phyloP scores from a whole-genome alignment of 2,113 vertebrate genomes.

The Cnemophilus loriae region DNA sequence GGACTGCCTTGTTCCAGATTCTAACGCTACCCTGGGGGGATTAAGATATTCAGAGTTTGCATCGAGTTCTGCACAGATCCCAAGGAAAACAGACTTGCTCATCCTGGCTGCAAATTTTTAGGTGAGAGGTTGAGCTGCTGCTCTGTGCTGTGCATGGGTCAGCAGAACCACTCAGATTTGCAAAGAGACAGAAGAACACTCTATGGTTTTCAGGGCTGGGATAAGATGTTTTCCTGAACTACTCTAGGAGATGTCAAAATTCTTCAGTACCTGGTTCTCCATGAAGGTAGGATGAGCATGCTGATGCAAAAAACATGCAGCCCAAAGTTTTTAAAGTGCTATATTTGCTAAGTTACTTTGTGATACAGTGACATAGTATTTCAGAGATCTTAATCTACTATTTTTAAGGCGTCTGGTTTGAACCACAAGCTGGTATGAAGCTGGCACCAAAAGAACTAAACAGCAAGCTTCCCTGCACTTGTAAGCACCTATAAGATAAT shows the following conservation, averaged over 20 bases:
- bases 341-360: not conserved
- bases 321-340: not conserved
- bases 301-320: not conserved
- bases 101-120: not conserved
- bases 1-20: not conserved
- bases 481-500: not conserved
- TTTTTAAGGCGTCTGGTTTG: not conserved
- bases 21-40: not conserved
- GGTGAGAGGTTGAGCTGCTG: not conserved
- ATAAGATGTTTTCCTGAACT: fast-evolving
- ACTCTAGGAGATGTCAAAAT: not conserved
- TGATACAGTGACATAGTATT: not conserved
- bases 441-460: not conserved
- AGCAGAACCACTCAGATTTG: not conserved
- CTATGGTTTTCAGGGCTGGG: not conserved
- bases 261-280: not conserved
- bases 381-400: not conserved
- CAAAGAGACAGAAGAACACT: not conserved
- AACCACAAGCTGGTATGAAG: not conserved
- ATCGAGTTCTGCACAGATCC: not conserved
- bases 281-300: not conserved
- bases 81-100: not conserved
- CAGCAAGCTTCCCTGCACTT: not conserved
- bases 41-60: not conserved
- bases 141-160: not conserved